Percentiles rank a stretch among this genome's conserved stretches.
phyloP scores from a whole-genome alignment of 2,113 vertebrate species.

The Gymnobelideus leadbeateri region DNA sequence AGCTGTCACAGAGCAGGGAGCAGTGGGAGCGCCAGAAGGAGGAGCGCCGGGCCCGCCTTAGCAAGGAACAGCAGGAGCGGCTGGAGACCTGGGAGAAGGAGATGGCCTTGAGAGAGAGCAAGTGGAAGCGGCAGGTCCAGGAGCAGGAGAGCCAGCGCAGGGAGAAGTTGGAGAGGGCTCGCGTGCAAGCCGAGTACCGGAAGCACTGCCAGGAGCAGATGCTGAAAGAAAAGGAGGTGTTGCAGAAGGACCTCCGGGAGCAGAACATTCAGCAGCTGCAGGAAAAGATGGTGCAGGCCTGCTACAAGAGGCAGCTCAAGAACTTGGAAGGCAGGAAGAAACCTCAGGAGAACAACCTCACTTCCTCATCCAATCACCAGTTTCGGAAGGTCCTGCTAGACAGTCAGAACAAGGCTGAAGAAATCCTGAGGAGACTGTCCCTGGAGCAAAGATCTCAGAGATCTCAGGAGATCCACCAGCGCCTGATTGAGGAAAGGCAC shows the following conservation, averaged over 20 bases:
- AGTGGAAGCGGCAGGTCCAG: constrained; percentile 65
- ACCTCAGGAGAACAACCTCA: constrained; percentile 80
- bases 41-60: constrained; percentile 27
- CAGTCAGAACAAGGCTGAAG: constrained; percentile 81
- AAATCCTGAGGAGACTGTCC: constrained; percentile 73
- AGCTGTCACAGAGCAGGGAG: constrained; percentile 76
- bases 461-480: constrained; percentile 68
- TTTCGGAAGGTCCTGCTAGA: constrained; percentile 83
- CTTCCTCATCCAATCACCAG: constrained; percentile 82
- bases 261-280: constrained; percentile 66
- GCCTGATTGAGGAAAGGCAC: constrained; percentile 63
- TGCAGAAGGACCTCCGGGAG: constrained; percentile 67
- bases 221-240: constrained; percentile 72
- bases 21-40: constrained; percentile 63
- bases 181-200: constrained; percentile 68
- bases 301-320: constrained; percentile 69
- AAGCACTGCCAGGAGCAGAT: constrained; percentile 78
- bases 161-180: constrained; percentile 59
- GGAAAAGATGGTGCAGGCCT: constrained; percentile 78
- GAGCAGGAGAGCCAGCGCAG: constrained; percentile 75
- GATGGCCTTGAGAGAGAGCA: constrained; percentile 53
- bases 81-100: constrained; percentile 66
- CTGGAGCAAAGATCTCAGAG: constrained; percentile 80
- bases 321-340: constrained; percentile 68
- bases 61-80: constrained; percentile 43